Evolutionary conservation across 1,140 invertebrate genomes (phyloP), one percentile per base, ranked within the genome.

Genomic region (Ceratosolen solmsi): DNA sequence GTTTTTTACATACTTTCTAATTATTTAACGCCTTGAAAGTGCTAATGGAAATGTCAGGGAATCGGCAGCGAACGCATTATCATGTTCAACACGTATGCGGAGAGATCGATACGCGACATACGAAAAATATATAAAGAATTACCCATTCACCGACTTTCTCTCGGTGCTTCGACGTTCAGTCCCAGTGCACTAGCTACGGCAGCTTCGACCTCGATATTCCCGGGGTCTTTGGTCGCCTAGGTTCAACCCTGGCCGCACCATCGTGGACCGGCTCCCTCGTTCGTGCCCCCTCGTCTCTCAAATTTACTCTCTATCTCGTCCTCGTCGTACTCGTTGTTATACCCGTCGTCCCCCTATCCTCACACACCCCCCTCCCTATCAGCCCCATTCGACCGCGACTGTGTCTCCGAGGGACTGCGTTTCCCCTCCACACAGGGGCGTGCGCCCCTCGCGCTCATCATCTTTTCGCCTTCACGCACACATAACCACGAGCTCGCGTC

Each of bases 381-480:
- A 70, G 58, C n/a, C 49, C 9, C 33, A 2, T n/a, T 20, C 63
- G 33, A n/a, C 63, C 33, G 63, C 68, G 78, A 60, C 78, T 46
- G 38, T 49, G 38, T 60, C 68, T 72, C 25, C 54, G 46, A 65
- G 70, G 70, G 70, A 51, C n/a, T 41, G 5, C 22, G 22, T 11
- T 15, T 36, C 68, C 13, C 33, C 17, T 63, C n/a, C 5, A 9
- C 4, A 30, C 25, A 33, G 63, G 63, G 36, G 85, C 86, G 85
- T 85, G 84, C 85, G 88, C 84, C 85, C 85, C 87, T 87, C 87
- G 82, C 84, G 85, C 88, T 91, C 89, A 87, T 91, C 89, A 91
- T 91, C 90, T 91, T 90, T 90, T 89, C 89, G 84, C 88, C 87
- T 86, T 90, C 86, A 87, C 86, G 87, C 87, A 88, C 87, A 86